These are phyloP conservation scores for Meiosimyza platycephala DNA, from an alignment of 2,888 invertebrate genomes.

Conservation along the genomic window DNA sequence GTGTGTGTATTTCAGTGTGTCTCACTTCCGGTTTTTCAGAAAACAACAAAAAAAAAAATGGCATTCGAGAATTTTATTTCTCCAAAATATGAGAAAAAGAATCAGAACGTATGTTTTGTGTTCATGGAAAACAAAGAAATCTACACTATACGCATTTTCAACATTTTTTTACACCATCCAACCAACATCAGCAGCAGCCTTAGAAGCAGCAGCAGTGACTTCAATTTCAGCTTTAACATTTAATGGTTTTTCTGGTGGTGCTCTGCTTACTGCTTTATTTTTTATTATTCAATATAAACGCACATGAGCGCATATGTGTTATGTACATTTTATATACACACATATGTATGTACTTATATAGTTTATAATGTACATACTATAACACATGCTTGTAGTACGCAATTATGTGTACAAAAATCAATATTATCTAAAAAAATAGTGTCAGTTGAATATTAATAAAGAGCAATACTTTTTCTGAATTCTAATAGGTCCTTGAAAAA, in stretches of 20 bases:
- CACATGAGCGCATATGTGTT: slow-evolving; percentile 20
- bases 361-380: too few species aligned
- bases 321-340: too few species aligned
- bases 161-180: slow-evolving; percentile 14
- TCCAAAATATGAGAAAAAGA: too few species aligned
- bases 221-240: slow-evolving; percentile 40
- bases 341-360: too few species aligned
- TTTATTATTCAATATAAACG: slow-evolving; percentile 37
- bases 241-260: slow-evolving; percentile 43
- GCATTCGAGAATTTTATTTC: not conserved
- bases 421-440: too few species aligned
- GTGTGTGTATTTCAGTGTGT: not conserved
- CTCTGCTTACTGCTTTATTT: slow-evolving; percentile 9
- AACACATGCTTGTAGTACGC: too few species aligned
- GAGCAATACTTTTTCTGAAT: too few species aligned
- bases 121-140: slow-evolving; percentile 8
- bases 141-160: slow-evolving; percentile 36
- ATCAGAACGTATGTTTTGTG: too few species aligned
- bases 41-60: slow-evolving; percentile 6
- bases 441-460: too few species aligned
- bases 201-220: slow-evolving; percentile 4
- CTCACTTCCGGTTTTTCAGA: slow-evolving; percentile 36
- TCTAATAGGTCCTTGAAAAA: too few species aligned
- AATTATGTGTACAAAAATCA: too few species aligned
- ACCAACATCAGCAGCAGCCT: not conserved